Percentiles rank a stretch among this genome's conserved stretches.
phyloP scores from a whole-genome alignment of 2,888 invertebrate genomes.

The Linnaemya tessellans region DNA sequence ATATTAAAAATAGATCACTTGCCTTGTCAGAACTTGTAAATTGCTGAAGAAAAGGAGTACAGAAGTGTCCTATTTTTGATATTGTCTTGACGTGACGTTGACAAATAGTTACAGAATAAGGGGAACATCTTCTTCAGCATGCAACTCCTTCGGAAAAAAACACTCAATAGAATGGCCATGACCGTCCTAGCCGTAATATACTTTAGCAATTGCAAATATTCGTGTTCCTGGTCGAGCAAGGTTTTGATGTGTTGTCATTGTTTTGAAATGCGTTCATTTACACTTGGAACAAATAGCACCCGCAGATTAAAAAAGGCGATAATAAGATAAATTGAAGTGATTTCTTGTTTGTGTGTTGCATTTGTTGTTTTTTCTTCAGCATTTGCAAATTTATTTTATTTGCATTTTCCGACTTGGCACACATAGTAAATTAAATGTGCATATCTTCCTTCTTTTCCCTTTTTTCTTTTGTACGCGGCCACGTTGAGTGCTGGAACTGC shows the following conservation, averaged over 20 bases:
- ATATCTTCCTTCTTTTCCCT: slow-evolving; percentile 16
- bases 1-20: too few species aligned
- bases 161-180: too few species aligned
- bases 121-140: too few species aligned
- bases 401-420: slow-evolving; percentile 62
- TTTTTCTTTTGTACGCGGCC: background rate
- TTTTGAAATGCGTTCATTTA: slow-evolving; percentile 38
- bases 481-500: background rate
- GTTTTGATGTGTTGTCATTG: slow-evolving; percentile 1
- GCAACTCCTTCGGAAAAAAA: too few species aligned
- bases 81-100: too few species aligned
- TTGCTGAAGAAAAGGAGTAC: too few species aligned
- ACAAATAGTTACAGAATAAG: too few species aligned
- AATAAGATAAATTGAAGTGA: slow-evolving; percentile 60
- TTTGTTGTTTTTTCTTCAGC: slow-evolving; percentile 21
- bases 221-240: slow-evolving; percentile 5
- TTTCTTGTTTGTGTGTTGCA: slow-evolving; percentile 28
- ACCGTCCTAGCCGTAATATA: too few species aligned
- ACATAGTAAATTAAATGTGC: slow-evolving; percentile 52
- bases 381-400: slow-evolving; percentile 55
- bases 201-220: background rate
- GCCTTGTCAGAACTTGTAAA: too few species aligned
- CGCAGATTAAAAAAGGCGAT: slow-evolving; percentile 58
- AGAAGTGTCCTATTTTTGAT: too few species aligned
- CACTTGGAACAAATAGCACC: slow-evolving; percentile 58